phyloP scores from a whole-genome alignment of 2,797 vertebrate species.

The Antrozous pallidus region DNA sequence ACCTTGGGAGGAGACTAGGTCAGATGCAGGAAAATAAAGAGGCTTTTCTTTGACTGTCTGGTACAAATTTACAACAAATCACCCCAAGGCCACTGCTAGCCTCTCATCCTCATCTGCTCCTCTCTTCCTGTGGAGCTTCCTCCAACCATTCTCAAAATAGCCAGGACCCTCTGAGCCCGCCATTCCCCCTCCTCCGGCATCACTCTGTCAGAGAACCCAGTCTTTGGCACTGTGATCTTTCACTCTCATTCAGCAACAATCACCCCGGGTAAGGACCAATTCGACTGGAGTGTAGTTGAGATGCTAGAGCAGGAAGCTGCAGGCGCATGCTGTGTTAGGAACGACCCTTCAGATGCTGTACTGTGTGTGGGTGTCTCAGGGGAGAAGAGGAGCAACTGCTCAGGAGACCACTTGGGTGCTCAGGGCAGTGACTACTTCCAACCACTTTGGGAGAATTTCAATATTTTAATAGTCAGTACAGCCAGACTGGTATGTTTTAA shows the following conservation, averaged over 20 bases:
- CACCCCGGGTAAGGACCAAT: neutral
- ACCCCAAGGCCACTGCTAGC: neutral
- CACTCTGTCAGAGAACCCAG: neutral
- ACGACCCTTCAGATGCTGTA: neutral
- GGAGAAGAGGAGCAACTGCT: neutral
- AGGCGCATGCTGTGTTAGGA: neutral
- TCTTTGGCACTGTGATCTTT: neutral
- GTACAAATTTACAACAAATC: neutral
- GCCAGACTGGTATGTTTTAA: neutral
- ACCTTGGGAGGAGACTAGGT: neutral
- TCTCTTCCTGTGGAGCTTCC: neutral
- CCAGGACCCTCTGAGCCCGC: neutral
- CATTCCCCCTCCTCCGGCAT: neutral
- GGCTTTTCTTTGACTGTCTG: neutral
- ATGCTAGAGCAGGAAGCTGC: too few species aligned
- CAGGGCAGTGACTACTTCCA: neutral
- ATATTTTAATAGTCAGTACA: neutral
- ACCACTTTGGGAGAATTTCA: neutral
- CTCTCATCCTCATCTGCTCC: neutral
- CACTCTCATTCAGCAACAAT: neutral
- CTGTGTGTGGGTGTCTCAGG: too few species aligned
- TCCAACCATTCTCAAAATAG: neutral
- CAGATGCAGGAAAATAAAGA: neutral
- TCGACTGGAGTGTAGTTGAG: too few species aligned
- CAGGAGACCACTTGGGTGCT: neutral